phyloP scores from a whole-genome alignment of 2,797 vertebrate genomes.

The Enteromius thamalakanensis region DNA sequence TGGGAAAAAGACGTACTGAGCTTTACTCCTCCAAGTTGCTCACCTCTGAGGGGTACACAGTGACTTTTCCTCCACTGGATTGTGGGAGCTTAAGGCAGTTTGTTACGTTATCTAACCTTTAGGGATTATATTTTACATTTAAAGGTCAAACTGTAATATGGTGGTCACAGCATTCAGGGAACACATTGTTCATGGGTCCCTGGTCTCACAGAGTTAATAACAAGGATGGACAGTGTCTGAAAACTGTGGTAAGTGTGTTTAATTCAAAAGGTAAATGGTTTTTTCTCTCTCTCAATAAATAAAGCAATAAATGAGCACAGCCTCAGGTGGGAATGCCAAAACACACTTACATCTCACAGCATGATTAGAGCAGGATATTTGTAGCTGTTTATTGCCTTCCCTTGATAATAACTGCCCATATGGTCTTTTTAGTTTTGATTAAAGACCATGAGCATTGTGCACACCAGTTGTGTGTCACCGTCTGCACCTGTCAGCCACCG shows the following conservation, averaged over 20 bases:
- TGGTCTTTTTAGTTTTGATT: conserved; percentile 58
- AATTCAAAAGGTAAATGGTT: conserved; percentile 36
- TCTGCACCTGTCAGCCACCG: conserved; percentile 32
- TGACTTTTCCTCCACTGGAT: conserved; percentile 4
- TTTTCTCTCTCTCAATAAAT: conserved; percentile 36
- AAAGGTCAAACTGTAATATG: conserved; percentile 26
- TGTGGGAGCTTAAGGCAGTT: conserved; percentile 3
- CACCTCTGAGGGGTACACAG: conserved; percentile 3
- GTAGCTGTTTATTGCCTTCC: conserved; percentile 42
- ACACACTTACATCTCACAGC: conserved; percentile 38
- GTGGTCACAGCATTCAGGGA: neutral
- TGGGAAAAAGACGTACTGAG: conserved; percentile 12
- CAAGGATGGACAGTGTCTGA: neutral
- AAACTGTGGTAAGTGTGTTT: neutral
- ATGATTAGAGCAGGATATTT: conserved; percentile 30
- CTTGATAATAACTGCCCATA: conserved; percentile 42
- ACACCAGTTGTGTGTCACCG: conserved; percentile 38
- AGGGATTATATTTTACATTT: conserved; percentile 30
- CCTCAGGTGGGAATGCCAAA: conserved; percentile 31
- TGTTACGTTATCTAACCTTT: conserved; percentile 11
- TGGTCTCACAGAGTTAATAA: conserved; percentile 12
- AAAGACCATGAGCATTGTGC: conserved; percentile 58
- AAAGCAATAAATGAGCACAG: conserved; percentile 39
- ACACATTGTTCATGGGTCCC: neutral
- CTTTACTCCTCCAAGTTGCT: neutral